phyloP scores from a whole-genome alignment of 2,888 invertebrate species.

The Augochlorella aurata region DNA sequence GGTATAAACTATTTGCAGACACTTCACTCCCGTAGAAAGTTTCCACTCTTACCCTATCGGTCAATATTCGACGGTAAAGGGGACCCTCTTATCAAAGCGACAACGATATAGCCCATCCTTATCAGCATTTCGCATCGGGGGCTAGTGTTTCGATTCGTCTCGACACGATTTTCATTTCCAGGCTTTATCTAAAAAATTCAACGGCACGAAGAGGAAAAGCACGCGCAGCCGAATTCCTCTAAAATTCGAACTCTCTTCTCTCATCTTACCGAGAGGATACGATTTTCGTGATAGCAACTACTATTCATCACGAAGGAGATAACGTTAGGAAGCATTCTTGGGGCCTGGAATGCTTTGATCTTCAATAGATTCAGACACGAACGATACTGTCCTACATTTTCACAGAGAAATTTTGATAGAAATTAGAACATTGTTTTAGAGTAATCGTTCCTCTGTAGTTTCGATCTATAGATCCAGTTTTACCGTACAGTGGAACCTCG shows the following conservation, averaged over 20 bases:
- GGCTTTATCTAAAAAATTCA: conserved; percentile 1
- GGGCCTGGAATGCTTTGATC: background rate
- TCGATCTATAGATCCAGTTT: too few relatives aligned
- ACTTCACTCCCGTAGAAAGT: background rate
- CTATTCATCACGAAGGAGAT: background rate
- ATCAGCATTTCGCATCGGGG: background rate
- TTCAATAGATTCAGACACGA: too few relatives aligned
- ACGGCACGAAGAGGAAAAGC: background rate
- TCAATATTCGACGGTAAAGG: background rate
- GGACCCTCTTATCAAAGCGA: background rate
- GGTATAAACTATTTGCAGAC: too few relatives aligned
- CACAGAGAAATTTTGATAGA: too few relatives aligned
- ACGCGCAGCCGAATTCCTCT: background rate
- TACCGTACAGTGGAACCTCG: too few relatives aligned
- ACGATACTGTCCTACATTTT: too few relatives aligned
- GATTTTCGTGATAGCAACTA: background rate
- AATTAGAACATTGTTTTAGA: too few relatives aligned
- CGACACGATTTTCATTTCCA: conserved; percentile 9
- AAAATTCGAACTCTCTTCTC: background rate
- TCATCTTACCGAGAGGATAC: background rate
- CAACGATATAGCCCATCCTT: background rate
- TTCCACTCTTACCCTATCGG: background rate
- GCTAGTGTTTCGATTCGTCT: background rate
- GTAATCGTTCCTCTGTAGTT: too few relatives aligned
- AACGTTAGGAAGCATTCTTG: background rate